Percentiles rank a stretch among this genome's conserved stretches.
Evolutionary conservation across 2,113 vertebrate species (phyloP).

Genomic region (Myiopsitta monachus): DNA sequence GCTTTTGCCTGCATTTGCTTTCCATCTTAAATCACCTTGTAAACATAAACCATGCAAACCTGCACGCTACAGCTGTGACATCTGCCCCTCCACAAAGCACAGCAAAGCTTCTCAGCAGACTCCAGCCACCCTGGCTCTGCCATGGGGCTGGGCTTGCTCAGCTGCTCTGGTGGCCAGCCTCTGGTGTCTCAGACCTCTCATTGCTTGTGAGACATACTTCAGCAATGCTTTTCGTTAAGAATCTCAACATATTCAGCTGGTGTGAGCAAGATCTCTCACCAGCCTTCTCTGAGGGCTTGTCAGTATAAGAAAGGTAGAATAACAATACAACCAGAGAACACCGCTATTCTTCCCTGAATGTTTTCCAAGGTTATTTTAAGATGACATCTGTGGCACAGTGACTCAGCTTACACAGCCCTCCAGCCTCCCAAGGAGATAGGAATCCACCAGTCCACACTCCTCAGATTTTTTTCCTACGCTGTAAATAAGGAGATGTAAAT

Average conservation of each 20-base stretch:
- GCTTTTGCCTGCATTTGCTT: not conserved
- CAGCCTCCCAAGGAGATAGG: not conserved
- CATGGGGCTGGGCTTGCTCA: not conserved
- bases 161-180: not conserved
- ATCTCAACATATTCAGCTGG: not conserved
- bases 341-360: not conserved
- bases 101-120: not conserved
- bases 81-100: not conserved
- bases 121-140: not conserved
- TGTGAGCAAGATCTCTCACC: not conserved
- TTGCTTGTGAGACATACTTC: not conserved
- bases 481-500: not conserved
- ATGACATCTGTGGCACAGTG: too few species aligned
- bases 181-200: accelerated
- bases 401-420: not conserved
- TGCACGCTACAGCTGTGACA: not conserved
- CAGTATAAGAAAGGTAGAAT: accelerated
- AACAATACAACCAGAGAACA: not conserved
- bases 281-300: not conserved
- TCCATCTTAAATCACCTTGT: not conserved
- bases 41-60: not conserved
- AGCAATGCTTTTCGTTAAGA: not conserved
- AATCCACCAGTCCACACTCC: not conserved
- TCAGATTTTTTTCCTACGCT: not conserved
- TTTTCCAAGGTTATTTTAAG: not conserved